A percentile compares a stretch with the other conserved stretches of the same genome.
Evolutionary conservation across 2,797 vertebrate genomes (phyloP).

Genomic region (Sciurus carolinensis): DNA sequence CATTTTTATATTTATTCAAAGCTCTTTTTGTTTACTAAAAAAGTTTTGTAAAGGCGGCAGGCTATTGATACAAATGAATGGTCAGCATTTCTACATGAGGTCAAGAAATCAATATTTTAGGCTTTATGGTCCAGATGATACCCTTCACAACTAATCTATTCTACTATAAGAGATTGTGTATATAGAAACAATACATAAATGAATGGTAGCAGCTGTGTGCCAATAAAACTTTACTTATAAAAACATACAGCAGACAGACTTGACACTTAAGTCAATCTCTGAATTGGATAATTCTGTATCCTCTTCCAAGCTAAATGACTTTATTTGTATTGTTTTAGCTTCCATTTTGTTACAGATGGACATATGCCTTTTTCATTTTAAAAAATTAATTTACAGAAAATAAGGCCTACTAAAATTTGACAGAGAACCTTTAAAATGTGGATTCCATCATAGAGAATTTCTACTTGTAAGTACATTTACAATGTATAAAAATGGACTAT

Average conservation of each 20-base stretch:
- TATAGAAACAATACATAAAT: not conserved
- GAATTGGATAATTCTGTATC: not conserved
- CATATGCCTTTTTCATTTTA: not conserved
- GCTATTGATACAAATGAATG: not conserved
- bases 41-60: not conserved
- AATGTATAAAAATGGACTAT: constrained; percentile 43
- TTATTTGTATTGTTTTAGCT: constrained; percentile 28
- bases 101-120: not conserved
- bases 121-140: not conserved
- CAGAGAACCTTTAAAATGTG: constrained; percentile 21
- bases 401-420: constrained; percentile 24
- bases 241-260: not conserved
- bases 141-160: not conserved
- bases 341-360: constrained; percentile 45
- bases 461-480: not conserved
- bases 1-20: not conserved
- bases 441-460: not conserved
- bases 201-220: not conserved
- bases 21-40: not conserved
- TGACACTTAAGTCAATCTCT: not conserved
- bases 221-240: constrained; percentile 21
- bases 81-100: not conserved
- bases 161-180: not conserved
- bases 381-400: constrained; percentile 61
- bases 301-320: not conserved